Evolutionary conservation across 1,140 invertebrate species (phyloP), one percentile per base, ranked within the genome.

Genomic region (Phthorimaea operculella): DNA sequence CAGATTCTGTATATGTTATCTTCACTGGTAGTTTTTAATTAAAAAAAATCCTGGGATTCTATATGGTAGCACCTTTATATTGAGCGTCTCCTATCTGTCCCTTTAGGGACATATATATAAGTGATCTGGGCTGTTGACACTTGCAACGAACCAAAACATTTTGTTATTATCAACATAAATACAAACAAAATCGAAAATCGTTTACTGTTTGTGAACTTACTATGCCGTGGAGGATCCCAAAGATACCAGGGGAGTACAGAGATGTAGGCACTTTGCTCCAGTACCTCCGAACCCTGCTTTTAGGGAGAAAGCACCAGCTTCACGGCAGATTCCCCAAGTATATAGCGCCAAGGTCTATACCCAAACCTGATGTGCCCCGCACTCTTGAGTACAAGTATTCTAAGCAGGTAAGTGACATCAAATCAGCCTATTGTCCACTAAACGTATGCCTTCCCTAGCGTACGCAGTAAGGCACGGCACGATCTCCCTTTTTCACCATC

Each of bases 271-370:
- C 21, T 15, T 54, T 62, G 5, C 44, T 83, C 16, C 57, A 74
- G 54, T 74, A 56, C 33, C 12, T 83, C 1, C 63, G 80, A 36
- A 54, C 78, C 4, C 69, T 83, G 63, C 60, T 83, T 33, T 57
- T 83, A 17, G 80, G 80, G 6, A 66, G 77, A 52, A 69, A 72
- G 52, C 70, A 80, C 48, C 64, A 39, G n/a, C 51, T 74, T 4
- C 79, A 80, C 17, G 57, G 57, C 18, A 62, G 80, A 6, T 83
- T 79, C 65, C 64, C 59, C 4, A 69, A 71, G 11, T 33, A 63
- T 0, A 12, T 82, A 1, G 55, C 80, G 14, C 62, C 80, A 8
- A 68, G 80, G 11, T 70, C 73, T 9, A 70, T 80, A 11, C 80
- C 80, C 7, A 48, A 63, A 17, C 67, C 76, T 0, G 70, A 78